Percentiles rank a stretch among this genome's conserved stretches.
phyloP scores from a whole-genome alignment of 2,113 vertebrate genomes.

The Heptranchias perlo region DNA sequence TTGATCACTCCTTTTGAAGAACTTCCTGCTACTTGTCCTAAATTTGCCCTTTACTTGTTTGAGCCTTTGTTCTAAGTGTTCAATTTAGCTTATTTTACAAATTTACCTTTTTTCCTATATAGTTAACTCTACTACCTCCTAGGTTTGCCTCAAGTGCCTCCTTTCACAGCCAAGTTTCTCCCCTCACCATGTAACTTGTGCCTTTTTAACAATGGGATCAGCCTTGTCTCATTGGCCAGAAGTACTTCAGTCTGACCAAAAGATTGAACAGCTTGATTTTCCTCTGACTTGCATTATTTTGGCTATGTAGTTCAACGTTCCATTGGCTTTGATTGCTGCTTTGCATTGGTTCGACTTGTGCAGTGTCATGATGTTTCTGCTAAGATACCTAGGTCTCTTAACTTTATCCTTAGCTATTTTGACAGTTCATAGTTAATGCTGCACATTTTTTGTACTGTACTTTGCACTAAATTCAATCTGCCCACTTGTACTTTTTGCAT shows the following conservation, averaged over 20 bases:
- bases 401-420: too few species aligned
- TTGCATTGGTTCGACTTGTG: not conserved
- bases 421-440: too few species aligned
- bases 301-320: not conserved
- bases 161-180: not conserved
- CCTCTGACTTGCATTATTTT: not conserved
- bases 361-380: not conserved
- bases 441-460: not conserved
- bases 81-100: not conserved
- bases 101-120: not conserved
- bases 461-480: not conserved
- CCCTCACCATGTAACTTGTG: too few species aligned
- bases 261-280: not conserved
- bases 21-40: not conserved
- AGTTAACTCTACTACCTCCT: not conserved
- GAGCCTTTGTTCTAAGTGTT: not conserved
- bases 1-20: not conserved
- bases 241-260: not conserved
- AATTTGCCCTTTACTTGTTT: not conserved
- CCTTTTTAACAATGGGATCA: not conserved
- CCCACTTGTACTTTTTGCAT: not conserved
- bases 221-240: not conserved
- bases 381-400: not conserved
- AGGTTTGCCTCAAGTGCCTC: not conserved
- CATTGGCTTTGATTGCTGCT: not conserved